phyloP scores from a whole-genome alignment of 2,797 vertebrate species.

The Pseudocheirus occidentalis region DNA sequence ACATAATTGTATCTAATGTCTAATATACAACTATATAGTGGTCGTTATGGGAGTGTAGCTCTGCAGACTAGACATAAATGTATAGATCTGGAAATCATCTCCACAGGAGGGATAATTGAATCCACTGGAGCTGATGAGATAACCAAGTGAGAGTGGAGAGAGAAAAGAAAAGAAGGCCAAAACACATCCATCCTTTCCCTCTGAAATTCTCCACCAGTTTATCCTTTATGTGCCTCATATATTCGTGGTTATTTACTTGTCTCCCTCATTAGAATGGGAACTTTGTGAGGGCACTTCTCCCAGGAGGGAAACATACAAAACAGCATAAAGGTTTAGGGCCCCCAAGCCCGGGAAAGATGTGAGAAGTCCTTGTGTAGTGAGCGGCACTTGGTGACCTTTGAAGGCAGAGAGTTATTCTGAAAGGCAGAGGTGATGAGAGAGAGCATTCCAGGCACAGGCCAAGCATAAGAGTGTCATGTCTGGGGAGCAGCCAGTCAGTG shows the following conservation, averaged over 20 bases:
- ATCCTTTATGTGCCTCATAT: background rate
- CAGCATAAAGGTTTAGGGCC: background rate
- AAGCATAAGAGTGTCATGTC: no score
- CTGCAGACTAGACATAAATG: background rate
- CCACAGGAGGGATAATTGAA: background rate
- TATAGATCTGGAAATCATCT: background rate
- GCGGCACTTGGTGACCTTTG: background rate
- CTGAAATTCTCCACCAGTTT: background rate
- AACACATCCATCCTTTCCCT: background rate
- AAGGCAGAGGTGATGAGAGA: background rate
- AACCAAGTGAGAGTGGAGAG: background rate
- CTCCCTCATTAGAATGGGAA: background rate
- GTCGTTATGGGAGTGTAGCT: background rate
- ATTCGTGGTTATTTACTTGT: background rate
- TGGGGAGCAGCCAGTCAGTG: background rate
- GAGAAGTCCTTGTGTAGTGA: background rate
- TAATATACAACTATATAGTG: background rate
- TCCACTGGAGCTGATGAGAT: background rate
- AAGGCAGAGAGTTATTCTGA: background rate
- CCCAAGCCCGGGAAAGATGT: background rate
- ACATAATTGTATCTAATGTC: background rate
- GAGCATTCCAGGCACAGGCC: no score
- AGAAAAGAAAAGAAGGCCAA: background rate
- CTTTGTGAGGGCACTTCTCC: background rate
- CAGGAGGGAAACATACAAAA: background rate